Conservation (phyloP, 2,113 vertebrate genomes). For the Eupsittula cactorum region DNA sequence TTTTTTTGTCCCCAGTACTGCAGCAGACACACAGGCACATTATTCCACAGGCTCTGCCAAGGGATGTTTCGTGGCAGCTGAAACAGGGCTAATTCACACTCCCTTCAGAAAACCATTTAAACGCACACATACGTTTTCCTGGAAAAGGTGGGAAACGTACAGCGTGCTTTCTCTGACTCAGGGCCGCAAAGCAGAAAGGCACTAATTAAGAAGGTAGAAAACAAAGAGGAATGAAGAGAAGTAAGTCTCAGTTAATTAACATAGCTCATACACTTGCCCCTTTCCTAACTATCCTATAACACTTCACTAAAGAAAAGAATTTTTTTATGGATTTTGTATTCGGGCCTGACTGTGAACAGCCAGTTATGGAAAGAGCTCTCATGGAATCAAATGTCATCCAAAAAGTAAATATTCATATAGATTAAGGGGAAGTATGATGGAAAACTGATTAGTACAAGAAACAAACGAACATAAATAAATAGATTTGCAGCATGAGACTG, state of each 20-base stretch:
- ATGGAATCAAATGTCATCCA: background rate
- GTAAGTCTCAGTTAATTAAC: background rate
- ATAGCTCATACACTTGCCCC: background rate
- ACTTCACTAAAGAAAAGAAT: background rate
- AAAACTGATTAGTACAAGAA: conserved; percentile 16
- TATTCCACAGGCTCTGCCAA: background rate
- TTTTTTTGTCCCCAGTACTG: background rate
- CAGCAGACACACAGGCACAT: background rate
- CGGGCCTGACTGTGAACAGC: background rate
- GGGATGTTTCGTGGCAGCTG: background rate
- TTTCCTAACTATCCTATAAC: background rate
- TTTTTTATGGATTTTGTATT: background rate
- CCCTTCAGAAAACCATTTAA: background rate
- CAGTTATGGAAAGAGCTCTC: background rate
- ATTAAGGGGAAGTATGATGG: background rate
- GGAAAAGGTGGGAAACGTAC: background rate
- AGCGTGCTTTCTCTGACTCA: background rate
- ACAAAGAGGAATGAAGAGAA: background rate
- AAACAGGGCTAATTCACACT: background rate
- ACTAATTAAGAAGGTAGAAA: background rate
- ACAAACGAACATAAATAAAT: background rate
- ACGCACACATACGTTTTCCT: background rate
- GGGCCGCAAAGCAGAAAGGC: background rate
- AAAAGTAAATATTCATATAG: background rate
- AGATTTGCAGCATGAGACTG: background rate